Base-by-base conservation (phyloP, 2,888 invertebrate species). In the Ectemnius cavifrons region DNA sequence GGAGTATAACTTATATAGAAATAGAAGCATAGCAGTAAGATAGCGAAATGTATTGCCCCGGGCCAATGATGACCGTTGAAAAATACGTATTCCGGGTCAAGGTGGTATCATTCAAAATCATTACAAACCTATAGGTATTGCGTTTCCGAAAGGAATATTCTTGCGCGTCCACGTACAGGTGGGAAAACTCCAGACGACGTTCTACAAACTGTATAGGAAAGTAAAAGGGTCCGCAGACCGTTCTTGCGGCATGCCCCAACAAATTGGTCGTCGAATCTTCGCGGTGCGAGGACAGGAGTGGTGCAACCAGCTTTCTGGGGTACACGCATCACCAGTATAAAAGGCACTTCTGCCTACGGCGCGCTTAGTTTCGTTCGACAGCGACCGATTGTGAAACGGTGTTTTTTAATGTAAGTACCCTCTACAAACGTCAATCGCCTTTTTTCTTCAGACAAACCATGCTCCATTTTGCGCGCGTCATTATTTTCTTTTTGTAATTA, bases 291-390 rank as follows among this genome's bases (percentile, higher is more conserved):
- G 56, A 75, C 67, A 73, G 71, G 79, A 83, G 81, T 83, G 83
- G 75, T 62, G 64, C 72, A 63, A 69, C 77, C 77, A 57, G 57
- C 63, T 63, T 64, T 23, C 56, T 62, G 28, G 80, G 72, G 63
- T 37, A 52, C 16, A 14, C 47, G 71, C 74, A 84, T 81, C 77
- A 67, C 80, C 64, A 77, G 82, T 90, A 90, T 90, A 90, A 88
- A 90, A 89, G 88, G 86, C 82, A 84, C 84, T 79, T 78, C 84
- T 78, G 81, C 81, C 69, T 69, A 82, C 84, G 82, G 78, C 88
- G 86, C 84, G 85, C 84, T 88, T 87, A 90, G 90, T 90, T 86
- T 86, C 85, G 75, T 82, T 80, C 78, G 63, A 66, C 45, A 67
- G 71, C 81, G 65, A 76, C 78, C 75, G 79, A 85, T 80, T 84